A percentile compares a stretch with the other conserved stretches of the same genome.
phyloP scores from a whole-genome alignment of 1,140 invertebrate species.

The Holcopasites calliopsidis region DNA sequence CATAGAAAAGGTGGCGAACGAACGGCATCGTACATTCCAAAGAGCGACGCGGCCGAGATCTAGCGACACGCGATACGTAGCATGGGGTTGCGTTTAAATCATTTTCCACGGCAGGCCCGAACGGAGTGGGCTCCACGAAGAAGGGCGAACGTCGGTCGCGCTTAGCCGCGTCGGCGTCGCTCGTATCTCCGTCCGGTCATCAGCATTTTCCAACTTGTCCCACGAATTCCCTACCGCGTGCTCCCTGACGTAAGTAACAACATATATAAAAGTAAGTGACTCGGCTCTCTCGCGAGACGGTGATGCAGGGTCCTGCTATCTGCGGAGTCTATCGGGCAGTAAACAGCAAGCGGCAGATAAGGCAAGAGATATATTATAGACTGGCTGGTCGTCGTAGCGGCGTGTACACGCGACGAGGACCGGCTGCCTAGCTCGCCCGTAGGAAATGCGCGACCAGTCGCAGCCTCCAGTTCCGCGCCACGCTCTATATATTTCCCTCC shows the following conservation, averaged over 20 bases:
- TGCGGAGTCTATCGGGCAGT: conserved; percentile 79
- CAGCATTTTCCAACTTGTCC: conserved; percentile 68
- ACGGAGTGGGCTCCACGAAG: conserved; percentile 28
- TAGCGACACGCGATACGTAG: conserved; percentile 9
- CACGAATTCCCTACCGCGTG: conserved; percentile 58
- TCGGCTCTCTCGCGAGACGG: conserved; percentile 65
- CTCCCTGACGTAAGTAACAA: conserved; percentile 67
- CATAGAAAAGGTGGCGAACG: neutral
- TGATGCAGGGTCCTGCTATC: conserved; percentile 75
- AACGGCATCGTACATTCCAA: neutral
- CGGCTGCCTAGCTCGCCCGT: conserved; percentile 20
- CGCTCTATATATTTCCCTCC: conserved; percentile 62
- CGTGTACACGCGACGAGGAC: conserved; percentile 56
- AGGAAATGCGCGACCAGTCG: conserved; percentile 21
- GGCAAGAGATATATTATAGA: conserved; percentile 78
- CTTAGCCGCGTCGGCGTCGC: conserved; percentile 52
- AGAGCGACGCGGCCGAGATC: neutral
- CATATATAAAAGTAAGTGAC: conserved; percentile 76
- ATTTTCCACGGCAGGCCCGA: conserved; percentile 49
- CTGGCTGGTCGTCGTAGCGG: conserved; percentile 57
- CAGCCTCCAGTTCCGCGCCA: conserved; percentile 19
- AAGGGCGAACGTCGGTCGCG: conserved; percentile 24
- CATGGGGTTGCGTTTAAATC: conserved; percentile 32
- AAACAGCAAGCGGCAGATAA: conserved; percentile 79
- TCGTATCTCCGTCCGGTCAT: conserved; percentile 59